A percentile compares a stretch with the other conserved stretches of the same genome.
Conservation (phyloP, 2,888 invertebrate species). For the Epirrita christyi region DNA sequence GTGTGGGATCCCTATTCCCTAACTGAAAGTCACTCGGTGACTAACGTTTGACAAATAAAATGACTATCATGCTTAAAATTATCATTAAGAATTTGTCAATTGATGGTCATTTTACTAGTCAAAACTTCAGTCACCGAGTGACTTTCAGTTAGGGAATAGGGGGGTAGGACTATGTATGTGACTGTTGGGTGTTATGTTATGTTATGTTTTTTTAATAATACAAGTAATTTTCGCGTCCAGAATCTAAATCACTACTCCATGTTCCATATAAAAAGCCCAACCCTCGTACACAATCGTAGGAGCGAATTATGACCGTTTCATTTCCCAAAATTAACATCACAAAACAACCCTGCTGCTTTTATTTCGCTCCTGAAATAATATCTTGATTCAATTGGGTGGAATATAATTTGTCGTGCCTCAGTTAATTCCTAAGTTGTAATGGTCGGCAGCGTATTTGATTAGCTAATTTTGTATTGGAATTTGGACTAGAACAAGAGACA, state of each 20-base stretch:
- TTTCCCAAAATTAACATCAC: conserved; percentile 55
- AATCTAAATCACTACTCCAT: conserved; percentile 5
- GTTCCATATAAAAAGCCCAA: conserved; percentile 26
- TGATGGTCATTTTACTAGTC: too few relatives aligned
- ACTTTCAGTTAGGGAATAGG: too few relatives aligned
- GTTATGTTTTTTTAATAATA: not conserved
- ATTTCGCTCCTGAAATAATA: conserved; percentile 56
- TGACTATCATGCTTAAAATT: too few relatives aligned
- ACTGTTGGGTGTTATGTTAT: too few relatives aligned
- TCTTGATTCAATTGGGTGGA: conserved; percentile 59
- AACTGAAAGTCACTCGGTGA: too few relatives aligned
- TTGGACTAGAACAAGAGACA: conserved; percentile 20
- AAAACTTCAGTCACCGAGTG: too few relatives aligned
- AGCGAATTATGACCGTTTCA: conserved; percentile 38
- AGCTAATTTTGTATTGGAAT: conserved; percentile 51
- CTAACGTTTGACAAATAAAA: too few relatives aligned
- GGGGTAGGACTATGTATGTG: too few relatives aligned
- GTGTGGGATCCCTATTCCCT: too few relatives aligned
- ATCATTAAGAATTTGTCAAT: too few relatives aligned
- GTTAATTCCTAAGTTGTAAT: conserved; percentile 65
- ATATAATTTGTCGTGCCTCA: conserved; percentile 63
- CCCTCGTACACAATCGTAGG: conserved; percentile 19
- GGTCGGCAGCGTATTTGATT: conserved; percentile 42
- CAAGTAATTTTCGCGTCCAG: conserved; percentile 10
- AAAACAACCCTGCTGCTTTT: conserved; percentile 54